Conservation (phyloP, 2,797 vertebrate genomes). For the Sebastes variabilis region DNA sequence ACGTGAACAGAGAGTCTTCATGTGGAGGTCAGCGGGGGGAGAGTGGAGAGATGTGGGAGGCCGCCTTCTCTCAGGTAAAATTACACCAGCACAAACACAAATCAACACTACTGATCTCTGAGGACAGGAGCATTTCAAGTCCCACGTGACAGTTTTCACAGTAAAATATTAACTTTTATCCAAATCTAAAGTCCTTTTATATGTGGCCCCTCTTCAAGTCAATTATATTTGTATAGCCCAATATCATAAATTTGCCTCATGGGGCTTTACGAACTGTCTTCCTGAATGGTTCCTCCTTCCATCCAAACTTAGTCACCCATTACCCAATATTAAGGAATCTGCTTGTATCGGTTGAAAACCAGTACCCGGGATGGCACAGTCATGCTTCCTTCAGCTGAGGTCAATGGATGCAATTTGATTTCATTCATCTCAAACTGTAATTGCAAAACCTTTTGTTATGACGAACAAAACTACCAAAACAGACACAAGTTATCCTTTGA, state of each 20-base stretch:
- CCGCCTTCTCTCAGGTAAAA: conserved; percentile 53
- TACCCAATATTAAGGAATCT: not conserved
- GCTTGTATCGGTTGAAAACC: not conserved
- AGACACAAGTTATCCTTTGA: not conserved
- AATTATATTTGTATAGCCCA: no score
- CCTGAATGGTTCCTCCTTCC: not conserved
- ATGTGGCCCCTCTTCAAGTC: no score
- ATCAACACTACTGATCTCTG: not conserved
- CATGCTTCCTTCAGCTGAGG: not conserved
- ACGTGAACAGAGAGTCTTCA: conserved; percentile 45
- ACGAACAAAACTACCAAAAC: not conserved
- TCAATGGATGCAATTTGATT: not conserved
- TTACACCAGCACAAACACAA: not conserved
- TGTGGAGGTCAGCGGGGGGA: conserved; percentile 37
- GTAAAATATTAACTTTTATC: no score
- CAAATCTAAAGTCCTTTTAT: no score
- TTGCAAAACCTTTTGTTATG: not conserved
- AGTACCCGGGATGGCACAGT: not conserved
- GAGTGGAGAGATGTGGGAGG: conserved; percentile 24
- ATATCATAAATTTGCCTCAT: no score
- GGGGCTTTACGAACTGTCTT: no score
- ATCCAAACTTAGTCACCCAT: not conserved
- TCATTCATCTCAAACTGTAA: not conserved
- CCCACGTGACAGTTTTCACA: not conserved
- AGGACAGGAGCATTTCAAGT: not conserved